phyloP scores from a whole-genome alignment of 2,888 invertebrate species.

The Copidosoma aretas region DNA sequence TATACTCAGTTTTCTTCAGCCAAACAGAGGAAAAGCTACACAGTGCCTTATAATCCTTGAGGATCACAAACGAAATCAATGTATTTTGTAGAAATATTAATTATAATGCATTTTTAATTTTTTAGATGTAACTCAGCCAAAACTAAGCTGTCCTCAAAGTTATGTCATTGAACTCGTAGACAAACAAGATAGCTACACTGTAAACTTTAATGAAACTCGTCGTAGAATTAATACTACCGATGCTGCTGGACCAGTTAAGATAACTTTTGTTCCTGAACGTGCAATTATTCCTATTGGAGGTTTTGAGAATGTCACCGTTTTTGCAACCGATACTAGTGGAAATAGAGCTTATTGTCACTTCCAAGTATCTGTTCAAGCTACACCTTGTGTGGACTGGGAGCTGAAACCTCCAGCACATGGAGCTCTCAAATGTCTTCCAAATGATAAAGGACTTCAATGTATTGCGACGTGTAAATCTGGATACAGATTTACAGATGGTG shows the following conservation, averaged over 20 bases:
- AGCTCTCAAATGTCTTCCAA: conserved; percentile 83
- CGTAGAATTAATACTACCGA: conserved; percentile 85
- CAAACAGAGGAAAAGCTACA: neutral
- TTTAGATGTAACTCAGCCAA: conserved; percentile 86
- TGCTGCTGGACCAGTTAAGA: conserved; percentile 83
- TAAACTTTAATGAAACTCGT: conserved; percentile 90
- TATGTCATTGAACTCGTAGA: conserved; percentile 92
- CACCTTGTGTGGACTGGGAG: conserved; percentile 95
- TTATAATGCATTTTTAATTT: conserved; percentile 12
- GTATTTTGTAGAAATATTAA: neutral
- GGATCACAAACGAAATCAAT: neutral
- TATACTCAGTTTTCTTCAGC: too few relatives aligned
- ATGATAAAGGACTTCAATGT: conserved; percentile 84
- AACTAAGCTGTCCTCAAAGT: conserved; percentile 89
- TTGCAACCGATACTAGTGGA: conserved; percentile 85
- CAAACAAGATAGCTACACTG: conserved; percentile 86
- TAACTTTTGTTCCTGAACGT: conserved; percentile 78
- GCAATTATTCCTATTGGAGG: conserved; percentile 85
- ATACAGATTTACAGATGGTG: conserved; percentile 89
- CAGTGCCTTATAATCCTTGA: neutral
- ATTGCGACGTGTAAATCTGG: conserved; percentile 89
- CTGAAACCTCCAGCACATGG: conserved; percentile 88
- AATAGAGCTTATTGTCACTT: conserved; percentile 91
- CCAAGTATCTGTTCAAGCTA: conserved; percentile 91
- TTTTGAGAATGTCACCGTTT: conserved; percentile 91